Evolutionary conservation across 1,140 invertebrate genomes (phyloP).

Genomic region (Drusus annulatus): DNA sequence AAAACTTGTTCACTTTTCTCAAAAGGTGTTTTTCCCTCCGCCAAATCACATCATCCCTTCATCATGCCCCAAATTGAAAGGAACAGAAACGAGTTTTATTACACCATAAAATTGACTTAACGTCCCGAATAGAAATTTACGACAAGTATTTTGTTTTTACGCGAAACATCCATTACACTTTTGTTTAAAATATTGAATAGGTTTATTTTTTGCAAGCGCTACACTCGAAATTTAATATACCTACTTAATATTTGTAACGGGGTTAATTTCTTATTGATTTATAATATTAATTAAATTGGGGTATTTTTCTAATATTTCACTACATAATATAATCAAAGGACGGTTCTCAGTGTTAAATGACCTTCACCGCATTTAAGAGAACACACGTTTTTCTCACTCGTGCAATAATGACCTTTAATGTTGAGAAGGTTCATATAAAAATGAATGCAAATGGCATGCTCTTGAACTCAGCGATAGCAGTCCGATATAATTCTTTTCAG

Average conservation of each 20-base stretch:
- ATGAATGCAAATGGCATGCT: slow-evolving; percentile 41
- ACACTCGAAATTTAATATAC: no score
- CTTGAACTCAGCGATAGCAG: neutral
- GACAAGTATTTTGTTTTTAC: neutral
- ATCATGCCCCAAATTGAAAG: slow-evolving; percentile 36
- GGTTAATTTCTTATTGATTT: no score
- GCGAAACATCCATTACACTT: slow-evolving; percentile 1
- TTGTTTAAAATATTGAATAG: neutral
- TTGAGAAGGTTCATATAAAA: slow-evolving; percentile 28
- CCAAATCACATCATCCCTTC: slow-evolving; percentile 44
- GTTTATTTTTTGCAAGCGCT: no score
- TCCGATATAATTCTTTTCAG: no score
- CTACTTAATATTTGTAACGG: no score
- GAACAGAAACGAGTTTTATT: slow-evolving; percentile 15
- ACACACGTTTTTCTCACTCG: slow-evolving; percentile 30
- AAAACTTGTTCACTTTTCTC: slow-evolving; percentile 33
- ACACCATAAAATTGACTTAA: slow-evolving; percentile 19
- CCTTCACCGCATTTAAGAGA: slow-evolving; percentile 52
- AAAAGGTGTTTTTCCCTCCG: neutral
- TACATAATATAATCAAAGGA: slow-evolving; percentile 8
- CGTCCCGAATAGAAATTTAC: slow-evolving; percentile 20
- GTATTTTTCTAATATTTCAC: slow-evolving; percentile 6
- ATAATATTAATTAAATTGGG: slow-evolving; percentile 4
- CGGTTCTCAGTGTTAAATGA: slow-evolving; percentile 41
- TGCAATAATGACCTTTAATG: slow-evolving; percentile 46